These are phyloP conservation scores for Acipenser oxyrinchus DNA, from an alignment of 2,797 vertebrate species.

Conservation along the genomic window DNA sequence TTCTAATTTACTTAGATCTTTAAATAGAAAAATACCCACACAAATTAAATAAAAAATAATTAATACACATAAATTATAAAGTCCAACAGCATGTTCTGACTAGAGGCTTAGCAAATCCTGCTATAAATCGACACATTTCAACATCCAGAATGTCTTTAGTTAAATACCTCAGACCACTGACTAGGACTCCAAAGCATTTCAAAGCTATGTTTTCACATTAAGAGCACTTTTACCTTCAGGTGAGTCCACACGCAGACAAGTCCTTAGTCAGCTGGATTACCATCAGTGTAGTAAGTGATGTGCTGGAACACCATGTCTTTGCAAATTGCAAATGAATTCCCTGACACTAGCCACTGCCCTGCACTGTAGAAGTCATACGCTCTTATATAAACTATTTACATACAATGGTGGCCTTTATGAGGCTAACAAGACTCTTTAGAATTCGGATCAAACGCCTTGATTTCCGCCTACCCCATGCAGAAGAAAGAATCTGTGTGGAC, in stretches of 20 bases:
- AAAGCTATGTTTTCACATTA: conserved; percentile 9
- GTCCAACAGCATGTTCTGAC: too few species aligned
- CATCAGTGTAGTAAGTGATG: conserved; percentile 33
- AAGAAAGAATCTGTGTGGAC: conserved; percentile 80
- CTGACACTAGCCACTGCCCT: conserved; percentile 70
- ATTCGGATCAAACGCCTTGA: conserved; percentile 81
- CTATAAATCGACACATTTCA: too few species aligned
- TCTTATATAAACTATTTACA: conserved; percentile 86
- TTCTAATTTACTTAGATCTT: too few species aligned
- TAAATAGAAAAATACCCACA: too few species aligned
- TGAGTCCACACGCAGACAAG: conserved; percentile 43
- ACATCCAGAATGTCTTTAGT: neutral
- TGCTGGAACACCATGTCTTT: conserved; percentile 54
- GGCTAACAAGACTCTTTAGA: conserved; percentile 82
- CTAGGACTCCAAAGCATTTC: neutral
- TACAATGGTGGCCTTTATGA: conserved; percentile 80
- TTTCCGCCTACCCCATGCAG: conserved; percentile 72
- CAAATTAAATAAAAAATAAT: too few species aligned
- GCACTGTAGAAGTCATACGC: conserved; percentile 84
- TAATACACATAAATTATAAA: too few species aligned
- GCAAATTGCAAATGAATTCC: conserved; percentile 70
- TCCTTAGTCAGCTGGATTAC: conserved; percentile 47
- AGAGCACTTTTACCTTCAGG: conserved; percentile 48
- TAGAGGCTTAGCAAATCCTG: too few species aligned
- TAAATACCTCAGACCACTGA: neutral